phyloP scores from a whole-genome alignment of 1,140 invertebrate species.

The Macrobrachium nipponense region DNA sequence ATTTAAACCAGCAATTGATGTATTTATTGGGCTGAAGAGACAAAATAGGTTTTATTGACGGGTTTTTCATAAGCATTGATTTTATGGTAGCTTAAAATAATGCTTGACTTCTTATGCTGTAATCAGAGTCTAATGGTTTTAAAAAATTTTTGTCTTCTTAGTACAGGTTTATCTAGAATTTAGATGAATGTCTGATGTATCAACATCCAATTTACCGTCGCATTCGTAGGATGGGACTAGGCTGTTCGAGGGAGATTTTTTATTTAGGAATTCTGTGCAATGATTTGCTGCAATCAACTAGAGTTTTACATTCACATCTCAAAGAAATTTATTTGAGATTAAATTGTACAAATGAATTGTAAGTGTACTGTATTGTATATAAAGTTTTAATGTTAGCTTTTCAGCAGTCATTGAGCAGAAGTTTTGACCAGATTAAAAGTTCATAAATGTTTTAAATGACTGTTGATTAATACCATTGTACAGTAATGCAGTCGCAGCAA shows the following conservation, averaged over 20 bases:
- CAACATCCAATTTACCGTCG: too few relatives aligned
- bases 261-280: slow-evolving; percentile 37
- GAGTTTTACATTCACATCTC: slow-evolving; percentile 37
- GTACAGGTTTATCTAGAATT: slow-evolving; percentile 16
- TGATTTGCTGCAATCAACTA: slow-evolving; percentile 47
- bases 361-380: slow-evolving; percentile 34
- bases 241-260: slow-evolving; percentile 1
- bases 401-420: slow-evolving; percentile 32
- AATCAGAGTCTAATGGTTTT: slow-evolving; percentile 1
- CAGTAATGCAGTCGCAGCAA: slow-evolving; percentile 39
- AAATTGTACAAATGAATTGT: slow-evolving; percentile 50
- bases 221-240: too few relatives aligned
- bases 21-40: slow-evolving; percentile 18
- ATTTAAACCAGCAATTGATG: slow-evolving; percentile 14
- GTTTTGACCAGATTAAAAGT: slow-evolving; percentile 39
- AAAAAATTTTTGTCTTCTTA: background rate
- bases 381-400: slow-evolving; percentile 41
- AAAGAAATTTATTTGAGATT: slow-evolving; percentile 46
- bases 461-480: slow-evolving; percentile 10
- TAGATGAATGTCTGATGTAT: background rate
- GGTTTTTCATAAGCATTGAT: slow-evolving; percentile 6
- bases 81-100: slow-evolving; percentile 25
- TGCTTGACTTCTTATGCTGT: background rate
- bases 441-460: slow-evolving; percentile 48
- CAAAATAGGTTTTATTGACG: slow-evolving; percentile 17